phyloP scores from a whole-genome alignment of 2,797 vertebrate species.

The Tokudaia tokunoshimensis region DNA sequence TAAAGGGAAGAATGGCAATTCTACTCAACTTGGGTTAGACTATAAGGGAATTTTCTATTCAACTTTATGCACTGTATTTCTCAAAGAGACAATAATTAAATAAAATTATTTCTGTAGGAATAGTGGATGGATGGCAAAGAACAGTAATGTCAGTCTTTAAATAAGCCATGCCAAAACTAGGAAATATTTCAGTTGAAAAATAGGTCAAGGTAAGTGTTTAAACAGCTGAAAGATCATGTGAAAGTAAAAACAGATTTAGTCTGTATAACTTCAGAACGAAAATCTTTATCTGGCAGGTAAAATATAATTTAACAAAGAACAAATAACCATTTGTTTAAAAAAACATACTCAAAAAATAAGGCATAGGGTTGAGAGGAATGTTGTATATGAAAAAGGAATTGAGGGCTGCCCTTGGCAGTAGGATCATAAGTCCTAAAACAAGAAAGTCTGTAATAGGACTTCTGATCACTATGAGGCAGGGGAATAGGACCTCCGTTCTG shows the following conservation, averaged over 20 bases:
- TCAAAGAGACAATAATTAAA: not conserved
- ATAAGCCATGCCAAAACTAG: slow-evolving; percentile 4
- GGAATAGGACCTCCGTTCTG: not conserved
- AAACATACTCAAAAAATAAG: not conserved
- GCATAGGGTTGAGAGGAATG: not conserved
- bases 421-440: not conserved
- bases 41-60: slow-evolving; percentile 5
- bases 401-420: not conserved
- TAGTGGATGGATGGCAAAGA: not conserved
- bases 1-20: slow-evolving; percentile 1
- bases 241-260: slow-evolving; percentile 50
- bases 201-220: not conserved
- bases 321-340: slow-evolving; percentile 31
- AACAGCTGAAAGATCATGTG: slow-evolving; percentile 13
- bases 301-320: slow-evolving; percentile 30
- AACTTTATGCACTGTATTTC: not conserved
- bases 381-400: not conserved
- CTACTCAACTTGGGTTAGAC: not conserved
- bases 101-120: not conserved
- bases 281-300: not conserved
- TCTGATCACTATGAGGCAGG: not conserved
- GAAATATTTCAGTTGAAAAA: slow-evolving; percentile 51
- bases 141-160: not conserved
- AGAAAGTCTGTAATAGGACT: not conserved
- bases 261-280: not conserved